phyloP scores from a whole-genome alignment of 1,140 invertebrate species.

The fruit fly (Drosophila melanogaster) region DNA sequence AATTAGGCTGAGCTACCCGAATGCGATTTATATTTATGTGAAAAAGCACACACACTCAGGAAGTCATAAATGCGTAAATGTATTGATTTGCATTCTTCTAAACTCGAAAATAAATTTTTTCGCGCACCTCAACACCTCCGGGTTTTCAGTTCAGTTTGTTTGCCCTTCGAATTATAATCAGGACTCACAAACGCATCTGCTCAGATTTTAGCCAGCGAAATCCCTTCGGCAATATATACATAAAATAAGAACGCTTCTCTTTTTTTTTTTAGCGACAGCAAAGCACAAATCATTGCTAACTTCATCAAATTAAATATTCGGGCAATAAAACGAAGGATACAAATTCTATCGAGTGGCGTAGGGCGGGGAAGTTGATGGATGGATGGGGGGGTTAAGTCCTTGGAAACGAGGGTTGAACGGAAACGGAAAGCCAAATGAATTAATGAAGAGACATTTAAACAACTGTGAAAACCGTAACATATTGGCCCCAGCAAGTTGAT shows the following conservation, averaged over 20 bases:
- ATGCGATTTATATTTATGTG: neutral
- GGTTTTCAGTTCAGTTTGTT: slow-evolving; percentile 18
- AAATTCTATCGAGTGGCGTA: slow-evolving; percentile 53
- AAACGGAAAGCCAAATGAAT: slow-evolving; percentile 20
- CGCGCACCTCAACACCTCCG: slow-evolving; percentile 1
- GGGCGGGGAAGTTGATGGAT: slow-evolving; percentile 52
- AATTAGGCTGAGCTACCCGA: slow-evolving; percentile 15
- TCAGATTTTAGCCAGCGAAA: slow-evolving; percentile 55
- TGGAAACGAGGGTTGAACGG: slow-evolving; percentile 39
- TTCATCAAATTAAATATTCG: slow-evolving; percentile 83
- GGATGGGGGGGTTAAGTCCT: slow-evolving; percentile 14
- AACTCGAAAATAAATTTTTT: neutral
- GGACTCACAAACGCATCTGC: slow-evolving; percentile 57
- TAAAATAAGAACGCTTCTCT: slow-evolving; percentile 19
- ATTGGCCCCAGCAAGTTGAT: slow-evolving; percentile 58
- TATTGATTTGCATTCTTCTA: neutral
- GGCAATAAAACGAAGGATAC: slow-evolving; percentile 76
- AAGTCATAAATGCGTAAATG: slow-evolving; percentile 3
- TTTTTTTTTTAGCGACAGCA: slow-evolving; percentile 32
- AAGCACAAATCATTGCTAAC: slow-evolving; percentile 76
- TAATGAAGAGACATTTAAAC: slow-evolving; percentile 70
- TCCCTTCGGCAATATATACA: slow-evolving; percentile 48
- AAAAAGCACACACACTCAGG: neutral
- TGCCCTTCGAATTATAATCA: slow-evolving; percentile 56
- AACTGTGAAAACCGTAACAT: slow-evolving; percentile 76